These are phyloP conservation scores for Otocyon megalotis DNA, from an alignment of 2,113 vertebrate genomes.

Conservation along the genomic window DNA sequence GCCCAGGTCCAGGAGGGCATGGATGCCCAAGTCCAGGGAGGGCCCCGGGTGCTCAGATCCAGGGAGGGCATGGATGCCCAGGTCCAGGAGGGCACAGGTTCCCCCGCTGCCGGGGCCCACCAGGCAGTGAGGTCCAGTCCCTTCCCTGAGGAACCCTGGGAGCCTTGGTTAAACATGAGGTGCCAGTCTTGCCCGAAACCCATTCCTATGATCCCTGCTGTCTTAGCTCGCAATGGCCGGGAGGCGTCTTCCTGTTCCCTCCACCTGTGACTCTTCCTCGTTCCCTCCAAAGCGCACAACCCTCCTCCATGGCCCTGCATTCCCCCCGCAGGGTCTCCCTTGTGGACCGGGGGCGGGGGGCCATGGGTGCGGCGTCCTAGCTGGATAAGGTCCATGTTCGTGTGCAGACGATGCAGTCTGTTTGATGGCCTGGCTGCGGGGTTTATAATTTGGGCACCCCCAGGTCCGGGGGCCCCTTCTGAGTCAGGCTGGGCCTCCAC, in stretches of 20 bases:
- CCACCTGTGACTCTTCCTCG: accelerated
- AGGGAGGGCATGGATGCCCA: neutral
- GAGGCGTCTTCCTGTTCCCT: neutral
- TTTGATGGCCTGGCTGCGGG: neutral
- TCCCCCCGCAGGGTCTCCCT: neutral
- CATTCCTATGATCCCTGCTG: neutral
- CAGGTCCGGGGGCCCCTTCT: neutral
- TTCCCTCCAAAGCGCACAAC: neutral
- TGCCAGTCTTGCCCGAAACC: neutral
- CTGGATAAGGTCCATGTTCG: neutral
- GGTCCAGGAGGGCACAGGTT: no score
- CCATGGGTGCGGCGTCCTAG: neutral
- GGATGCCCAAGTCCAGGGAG: no score
- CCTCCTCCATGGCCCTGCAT: accelerated
- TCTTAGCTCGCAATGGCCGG: neutral
- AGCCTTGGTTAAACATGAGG: neutral
- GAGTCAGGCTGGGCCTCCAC: neutral
- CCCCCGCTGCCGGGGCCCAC: accelerated
- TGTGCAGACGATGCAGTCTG: neutral
- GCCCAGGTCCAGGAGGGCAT: no score
- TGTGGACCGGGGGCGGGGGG: neutral
- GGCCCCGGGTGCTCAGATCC: neutral
- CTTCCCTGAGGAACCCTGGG: neutral
- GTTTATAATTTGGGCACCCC: neutral
- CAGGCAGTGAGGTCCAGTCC: no score